Evolutionary conservation across 1,140 invertebrate species (phyloP).

Genomic region (Drosophila seguyi): DNA sequence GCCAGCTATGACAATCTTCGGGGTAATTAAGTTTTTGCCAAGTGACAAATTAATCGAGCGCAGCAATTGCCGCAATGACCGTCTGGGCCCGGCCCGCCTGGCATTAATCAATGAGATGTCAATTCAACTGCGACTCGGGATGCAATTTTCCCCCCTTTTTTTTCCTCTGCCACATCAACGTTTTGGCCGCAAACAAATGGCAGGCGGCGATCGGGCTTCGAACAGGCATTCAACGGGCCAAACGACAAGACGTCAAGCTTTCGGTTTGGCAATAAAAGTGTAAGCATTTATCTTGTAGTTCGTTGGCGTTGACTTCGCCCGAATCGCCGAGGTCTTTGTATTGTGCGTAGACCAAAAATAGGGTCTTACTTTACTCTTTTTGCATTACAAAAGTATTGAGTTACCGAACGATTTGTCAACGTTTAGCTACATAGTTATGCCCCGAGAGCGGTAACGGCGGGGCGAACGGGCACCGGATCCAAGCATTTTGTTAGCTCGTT

Average conservation of each 20-base stretch:
- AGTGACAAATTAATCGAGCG: conserved; percentile 66
- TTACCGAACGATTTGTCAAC: conserved; percentile 80
- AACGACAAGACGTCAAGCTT: conserved; percentile 69
- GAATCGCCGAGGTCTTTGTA: conserved; percentile 43
- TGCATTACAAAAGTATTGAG: conserved; percentile 81
- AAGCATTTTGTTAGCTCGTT: conserved; percentile 71
- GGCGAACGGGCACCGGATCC: conserved; percentile 23
- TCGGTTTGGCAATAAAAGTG: conserved; percentile 75
- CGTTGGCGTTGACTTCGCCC: conserved; percentile 52
- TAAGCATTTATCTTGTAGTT: conserved; percentile 78
- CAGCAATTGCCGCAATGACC: conserved; percentile 47
- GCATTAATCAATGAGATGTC: conserved; percentile 74
- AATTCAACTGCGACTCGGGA: conserved; percentile 50
- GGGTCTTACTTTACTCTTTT: conserved; percentile 62
- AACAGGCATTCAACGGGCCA: conserved; percentile 33
- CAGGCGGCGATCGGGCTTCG: conserved; percentile 22
- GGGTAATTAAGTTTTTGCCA: conserved; percentile 75
- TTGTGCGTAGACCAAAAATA: conserved; percentile 72
- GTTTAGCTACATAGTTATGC: conserved; percentile 58
- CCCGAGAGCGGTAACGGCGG: conserved; percentile 2
- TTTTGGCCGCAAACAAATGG: conserved; percentile 51
- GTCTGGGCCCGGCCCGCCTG: conserved; percentile 39
- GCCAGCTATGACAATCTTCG: conserved; percentile 76
- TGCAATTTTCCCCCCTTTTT: conserved; percentile 57
- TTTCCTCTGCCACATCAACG: neutral